Conservation (phyloP, 1,140 invertebrate genomes). For the Drosophila nikananu region DNA sequence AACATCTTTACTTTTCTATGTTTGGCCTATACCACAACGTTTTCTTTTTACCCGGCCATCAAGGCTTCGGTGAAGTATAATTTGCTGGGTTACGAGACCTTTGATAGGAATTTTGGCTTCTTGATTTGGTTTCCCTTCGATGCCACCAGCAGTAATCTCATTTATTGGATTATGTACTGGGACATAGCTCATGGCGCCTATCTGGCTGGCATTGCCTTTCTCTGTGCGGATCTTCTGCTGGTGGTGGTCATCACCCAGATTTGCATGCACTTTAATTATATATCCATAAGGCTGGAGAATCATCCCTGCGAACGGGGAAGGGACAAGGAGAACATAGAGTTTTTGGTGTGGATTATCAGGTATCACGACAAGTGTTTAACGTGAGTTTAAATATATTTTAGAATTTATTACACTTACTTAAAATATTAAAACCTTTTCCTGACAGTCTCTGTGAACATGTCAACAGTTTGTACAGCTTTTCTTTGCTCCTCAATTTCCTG, state of each 20-base stretch:
- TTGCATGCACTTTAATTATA: conserved; percentile 79
- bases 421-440: not conserved
- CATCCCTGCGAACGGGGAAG: conserved; percentile 41
- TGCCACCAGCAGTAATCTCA: conserved; percentile 49
- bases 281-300: conserved; percentile 54
- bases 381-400: conserved; percentile 42
- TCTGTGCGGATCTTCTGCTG: conserved; percentile 73
- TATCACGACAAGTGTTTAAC: conserved; percentile 73
- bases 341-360: conserved; percentile 55
- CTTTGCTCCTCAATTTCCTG: conserved; percentile 72
- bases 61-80: conserved; percentile 69
- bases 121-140: conserved; percentile 80
- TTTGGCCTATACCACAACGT: conserved; percentile 72
- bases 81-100: conserved; percentile 65
- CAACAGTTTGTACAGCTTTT: conserved; percentile 70
- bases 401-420: not conserved
- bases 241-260: conserved; percentile 78
- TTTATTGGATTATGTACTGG: conserved; percentile 75
- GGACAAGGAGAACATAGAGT: conserved; percentile 54
- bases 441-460: conserved; percentile 70
- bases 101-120: conserved; percentile 74
- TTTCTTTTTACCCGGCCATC: conserved; percentile 68
- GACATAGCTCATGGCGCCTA: conserved; percentile 76
- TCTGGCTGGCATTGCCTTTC: conserved; percentile 76
- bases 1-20: conserved; percentile 70